Conservation (phyloP, 2,113 vertebrate genomes). For the Oncorhynchus masou region DNA sequence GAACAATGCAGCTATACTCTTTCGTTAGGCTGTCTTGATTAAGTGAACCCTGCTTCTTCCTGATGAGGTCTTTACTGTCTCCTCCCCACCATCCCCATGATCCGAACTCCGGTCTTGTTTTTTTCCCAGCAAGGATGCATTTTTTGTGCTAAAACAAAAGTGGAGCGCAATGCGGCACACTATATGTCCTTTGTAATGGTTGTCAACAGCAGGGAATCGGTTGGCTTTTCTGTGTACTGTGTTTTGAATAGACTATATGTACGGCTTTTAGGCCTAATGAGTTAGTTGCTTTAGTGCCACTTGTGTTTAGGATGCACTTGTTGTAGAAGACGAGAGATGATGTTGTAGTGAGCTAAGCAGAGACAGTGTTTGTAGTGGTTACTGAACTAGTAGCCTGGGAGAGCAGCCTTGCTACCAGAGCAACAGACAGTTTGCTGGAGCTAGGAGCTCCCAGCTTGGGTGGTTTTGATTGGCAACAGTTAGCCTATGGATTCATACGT, state of each 20-base stretch:
- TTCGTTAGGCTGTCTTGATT: neutral
- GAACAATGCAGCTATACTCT: neutral
- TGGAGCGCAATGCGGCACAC: neutral
- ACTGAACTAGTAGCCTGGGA: slow-evolving; percentile 64
- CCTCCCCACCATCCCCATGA: neutral
- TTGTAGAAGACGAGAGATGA: neutral
- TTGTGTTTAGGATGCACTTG: too few relatives aligned
- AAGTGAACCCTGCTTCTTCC: neutral
- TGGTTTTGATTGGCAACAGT: slow-evolving; percentile 5
- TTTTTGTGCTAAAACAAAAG: neutral
- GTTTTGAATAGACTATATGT: too few relatives aligned
- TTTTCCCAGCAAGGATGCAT: neutral
- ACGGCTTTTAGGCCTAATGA: too few relatives aligned
- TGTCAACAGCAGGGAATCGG: too few relatives aligned
- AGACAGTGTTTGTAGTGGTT: slow-evolving; percentile 69
- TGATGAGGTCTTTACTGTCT: neutral
- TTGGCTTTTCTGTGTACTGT: too few relatives aligned
- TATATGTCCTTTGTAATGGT: neutral
- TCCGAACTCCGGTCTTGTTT: neutral
- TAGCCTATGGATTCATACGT: slow-evolving; percentile 23
- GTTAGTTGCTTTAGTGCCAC: too few relatives aligned
- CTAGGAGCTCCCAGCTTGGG: slow-evolving; percentile 18
- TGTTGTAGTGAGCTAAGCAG: slow-evolving; percentile 17
- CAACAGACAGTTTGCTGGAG: slow-evolving; percentile 57
- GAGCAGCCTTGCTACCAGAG: slow-evolving; percentile 66